Evolutionary conservation across 2,113 vertebrate genomes (phyloP), one percentile per base, ranked within the genome.

Genomic region (Dendrocopos noguchii): DNA sequence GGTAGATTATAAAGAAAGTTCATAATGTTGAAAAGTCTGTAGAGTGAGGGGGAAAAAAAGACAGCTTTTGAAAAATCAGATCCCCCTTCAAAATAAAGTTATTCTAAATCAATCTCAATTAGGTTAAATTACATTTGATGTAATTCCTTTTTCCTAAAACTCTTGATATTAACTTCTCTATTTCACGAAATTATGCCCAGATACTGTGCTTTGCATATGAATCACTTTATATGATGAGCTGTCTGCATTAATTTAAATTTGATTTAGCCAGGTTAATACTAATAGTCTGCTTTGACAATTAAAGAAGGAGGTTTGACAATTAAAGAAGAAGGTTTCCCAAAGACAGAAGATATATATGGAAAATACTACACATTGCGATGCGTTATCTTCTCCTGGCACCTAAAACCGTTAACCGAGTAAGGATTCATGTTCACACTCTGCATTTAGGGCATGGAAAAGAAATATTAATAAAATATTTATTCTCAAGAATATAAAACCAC

Each of bases 281-380:
- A 95, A 94, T 73, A 87, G 36, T 79, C 70, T 96, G 73, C 93
- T 97, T 93, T 96, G 95, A 97, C 94, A 97, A 90, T 75, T 52
- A 61, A 31, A 72, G 55, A 78, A 66, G 57, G 81, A 88, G 42
- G 9, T 97, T 93, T 96, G 95, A 97, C 93, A 97, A 90, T 75
- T 52, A 61, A 31, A 72, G 55, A 78, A 66, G 56, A 80, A 88
- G 42, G 9, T 47, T 67, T 52, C 39, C 36, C n/a, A 44, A 88
- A 88, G 74, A 59, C 7, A 42, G 57, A 61, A 93, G 61, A 76
- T 61, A 57, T 11, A 24, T 9, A 42, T 5, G 22, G 24, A 84
- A 75, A 80, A 68, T 60, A 85, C 28, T 53, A 68, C 5, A 52
- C 6, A 33, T 34, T 65, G 36, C 72, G 80, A 50, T 15, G 29